These are phyloP conservation scores for Trichogramma pretiosum DNA, from an alignment of 1,140 invertebrate genomes.

Conservation along the genomic window DNA sequence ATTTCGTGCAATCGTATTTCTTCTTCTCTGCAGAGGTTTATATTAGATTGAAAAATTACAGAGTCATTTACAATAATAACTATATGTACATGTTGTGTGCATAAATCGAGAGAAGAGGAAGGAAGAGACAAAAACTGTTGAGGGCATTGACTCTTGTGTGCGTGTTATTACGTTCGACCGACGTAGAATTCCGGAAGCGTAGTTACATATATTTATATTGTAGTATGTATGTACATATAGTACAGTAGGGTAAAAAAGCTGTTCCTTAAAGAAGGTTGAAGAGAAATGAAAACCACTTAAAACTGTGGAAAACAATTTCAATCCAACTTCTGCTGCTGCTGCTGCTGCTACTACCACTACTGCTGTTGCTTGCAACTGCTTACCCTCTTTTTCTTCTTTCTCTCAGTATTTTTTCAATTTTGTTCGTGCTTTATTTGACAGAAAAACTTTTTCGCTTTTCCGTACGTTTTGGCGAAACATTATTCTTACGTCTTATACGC, in stretches of 20 bases:
- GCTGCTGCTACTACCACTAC: no score
- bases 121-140: neutral
- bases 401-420: no score
- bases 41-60: constrained; percentile 11
- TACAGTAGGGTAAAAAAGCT: constrained; percentile 13
- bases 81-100: neutral
- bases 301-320: constrained; percentile 36
- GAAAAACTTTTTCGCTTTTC: no score
- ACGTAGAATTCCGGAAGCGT: constrained; percentile 22
- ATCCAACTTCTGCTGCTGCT: constrained; percentile 29
- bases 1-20: neutral
- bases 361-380: neutral
- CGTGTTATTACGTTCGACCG: constrained; percentile 29
- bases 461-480: no score
- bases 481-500: no score
- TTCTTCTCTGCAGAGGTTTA: neutral
- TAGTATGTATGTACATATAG: no score
- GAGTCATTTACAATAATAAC: constrained; percentile 6
- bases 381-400: neutral
- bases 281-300: constrained; percentile 28
- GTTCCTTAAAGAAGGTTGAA: constrained; percentile 17
- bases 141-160: constrained; percentile 16
- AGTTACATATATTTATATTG: no score
- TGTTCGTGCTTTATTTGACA: no score
- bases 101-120: neutral